Evolutionary conservation across 2,888 invertebrate species (phyloP).

Genomic region (Caenorhabditis plicata): DNA sequence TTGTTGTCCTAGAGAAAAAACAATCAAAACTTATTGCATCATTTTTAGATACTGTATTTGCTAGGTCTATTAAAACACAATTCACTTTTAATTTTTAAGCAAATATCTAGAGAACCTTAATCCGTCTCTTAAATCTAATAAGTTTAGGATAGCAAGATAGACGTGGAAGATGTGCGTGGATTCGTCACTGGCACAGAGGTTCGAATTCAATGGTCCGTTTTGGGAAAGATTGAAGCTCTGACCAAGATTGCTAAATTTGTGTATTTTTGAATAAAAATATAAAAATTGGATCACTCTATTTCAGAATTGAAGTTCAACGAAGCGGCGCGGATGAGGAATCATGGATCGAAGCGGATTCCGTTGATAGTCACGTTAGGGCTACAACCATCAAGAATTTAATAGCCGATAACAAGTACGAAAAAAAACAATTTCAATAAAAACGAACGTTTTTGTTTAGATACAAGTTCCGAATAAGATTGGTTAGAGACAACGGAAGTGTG

Average conservation of each 20-base stretch:
- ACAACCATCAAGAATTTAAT: slow-evolving; percentile 46
- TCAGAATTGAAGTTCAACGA: slow-evolving; percentile 34
- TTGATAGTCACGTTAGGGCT: slow-evolving; percentile 53
- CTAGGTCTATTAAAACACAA: no score
- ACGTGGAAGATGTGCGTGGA: slow-evolving; percentile 36
- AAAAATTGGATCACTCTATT: no score
- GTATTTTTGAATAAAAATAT: no score
- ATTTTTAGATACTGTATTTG: no score
- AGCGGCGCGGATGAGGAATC: slow-evolving; percentile 13
- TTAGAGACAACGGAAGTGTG: slow-evolving; percentile 28
- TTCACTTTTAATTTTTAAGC: no score
- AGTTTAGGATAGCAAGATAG: slow-evolving; percentile 31
- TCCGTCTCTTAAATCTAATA: no score
- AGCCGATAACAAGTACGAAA: slow-evolving; percentile 38
- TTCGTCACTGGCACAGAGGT: slow-evolving; percentile 48
- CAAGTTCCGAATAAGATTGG: slow-evolving; percentile 39
- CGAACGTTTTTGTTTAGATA: slow-evolving; percentile 26
- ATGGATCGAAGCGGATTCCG: slow-evolving; percentile 45
- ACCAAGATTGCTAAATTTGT: slow-evolving; percentile 35
- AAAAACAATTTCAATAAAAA: background rate
- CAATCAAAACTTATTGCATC: no score
- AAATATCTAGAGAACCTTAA: slow-evolving; percentile 1
- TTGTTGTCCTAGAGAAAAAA: no score
- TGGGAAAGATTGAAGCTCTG: slow-evolving; percentile 31
- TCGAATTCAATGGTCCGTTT: slow-evolving; percentile 43